phyloP scores from a whole-genome alignment of 2,888 invertebrate species.

The Hyalella azteca region DNA sequence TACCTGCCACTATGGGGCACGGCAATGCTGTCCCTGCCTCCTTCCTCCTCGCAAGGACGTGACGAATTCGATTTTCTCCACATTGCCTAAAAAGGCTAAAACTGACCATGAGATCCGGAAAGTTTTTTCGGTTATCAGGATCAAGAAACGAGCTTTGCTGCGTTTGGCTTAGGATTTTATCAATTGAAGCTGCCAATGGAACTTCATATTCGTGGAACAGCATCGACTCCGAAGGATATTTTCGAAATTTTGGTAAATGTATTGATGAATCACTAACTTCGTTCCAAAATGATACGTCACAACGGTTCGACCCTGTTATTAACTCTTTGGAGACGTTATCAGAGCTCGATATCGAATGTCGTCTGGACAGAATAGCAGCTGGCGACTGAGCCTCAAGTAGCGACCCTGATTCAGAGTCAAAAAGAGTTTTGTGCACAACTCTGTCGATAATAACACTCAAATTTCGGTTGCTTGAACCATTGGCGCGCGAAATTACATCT shows the following conservation, averaged over 20 bases:
- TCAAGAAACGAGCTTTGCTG: not conserved
- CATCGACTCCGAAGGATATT: not conserved
- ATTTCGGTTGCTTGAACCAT: not conserved
- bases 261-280: constrained; percentile 31
- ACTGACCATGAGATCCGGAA: too few species aligned
- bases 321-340: constrained; percentile 45
- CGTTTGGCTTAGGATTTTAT: not conserved
- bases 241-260: not conserved
- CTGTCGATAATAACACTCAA: not conserved
- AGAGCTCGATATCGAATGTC: constrained; percentile 50
- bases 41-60: not conserved
- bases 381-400: too few species aligned
- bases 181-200: not conserved
- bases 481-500: too few species aligned
- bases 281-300: constrained; percentile 40
- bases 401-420: not conserved
- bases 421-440: not conserved
- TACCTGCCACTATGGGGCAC: not conserved
- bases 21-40: not conserved
- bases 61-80: not conserved
- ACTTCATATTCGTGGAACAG: not conserved
- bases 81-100: not conserved
- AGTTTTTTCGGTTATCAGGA: not conserved
- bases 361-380: constrained; percentile 22
- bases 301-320: not conserved